These are phyloP conservation scores for Coptodon bakossiorum DNA, from an alignment of 2,113 vertebrate genomes.

Conservation along the genomic window DNA sequence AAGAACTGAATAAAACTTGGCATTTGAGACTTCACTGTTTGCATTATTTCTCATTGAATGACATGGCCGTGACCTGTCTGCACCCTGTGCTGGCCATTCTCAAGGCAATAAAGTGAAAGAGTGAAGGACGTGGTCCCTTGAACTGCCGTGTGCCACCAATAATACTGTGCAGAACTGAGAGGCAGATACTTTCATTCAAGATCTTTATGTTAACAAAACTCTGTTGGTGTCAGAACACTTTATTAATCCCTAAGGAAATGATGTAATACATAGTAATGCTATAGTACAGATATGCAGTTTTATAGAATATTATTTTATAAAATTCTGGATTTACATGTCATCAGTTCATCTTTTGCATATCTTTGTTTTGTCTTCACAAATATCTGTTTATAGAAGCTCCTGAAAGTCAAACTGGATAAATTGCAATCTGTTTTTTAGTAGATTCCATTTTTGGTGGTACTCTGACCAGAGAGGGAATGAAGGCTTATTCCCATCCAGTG, in stretches of 20 bases:
- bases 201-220: not conserved
- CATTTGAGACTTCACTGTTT: not conserved
- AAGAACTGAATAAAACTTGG: not conserved
- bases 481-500: not conserved
- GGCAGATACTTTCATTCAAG: not conserved
- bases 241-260: not conserved
- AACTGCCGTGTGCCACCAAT: not conserved
- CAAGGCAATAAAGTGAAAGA: not conserved
- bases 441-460: not conserved
- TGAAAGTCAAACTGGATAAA: not conserved
- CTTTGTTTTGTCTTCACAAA: not conserved
- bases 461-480: not conserved
- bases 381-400: not conserved
- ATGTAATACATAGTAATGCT: not conserved
- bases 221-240: not conserved
- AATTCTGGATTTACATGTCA: not conserved
- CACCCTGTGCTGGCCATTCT: not conserved
- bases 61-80: not conserved
- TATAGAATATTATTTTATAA: not conserved
- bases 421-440: not conserved
- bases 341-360: not conserved
- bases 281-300: not conserved
- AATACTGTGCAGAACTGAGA: not conserved
- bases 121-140: not conserved
- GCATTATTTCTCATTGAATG: not conserved